Base-by-base conservation (phyloP, 2,888 invertebrate genomes). In the Aricia artaxerxes region DNA sequence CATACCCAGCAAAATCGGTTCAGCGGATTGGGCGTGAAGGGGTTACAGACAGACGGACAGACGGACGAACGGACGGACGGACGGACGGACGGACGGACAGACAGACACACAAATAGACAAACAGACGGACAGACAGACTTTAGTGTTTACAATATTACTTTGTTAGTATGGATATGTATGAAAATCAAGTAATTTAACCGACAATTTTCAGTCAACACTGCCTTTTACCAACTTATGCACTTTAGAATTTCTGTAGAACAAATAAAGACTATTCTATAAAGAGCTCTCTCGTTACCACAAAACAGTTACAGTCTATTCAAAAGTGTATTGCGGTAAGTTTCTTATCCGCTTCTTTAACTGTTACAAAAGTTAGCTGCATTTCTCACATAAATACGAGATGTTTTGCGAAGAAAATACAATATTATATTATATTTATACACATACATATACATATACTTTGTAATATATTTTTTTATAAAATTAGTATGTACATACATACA, bases 281-380 rank as follows among this genome's bases (percentile, higher is more conserved):
- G 31, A 76, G 49, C 53, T 53, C 57, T 76, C 49, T 49, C 31
- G 31, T 76, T 76, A 31, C 76, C 76, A 57, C 76, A 76, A 61
- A 78, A 49, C 64, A 78, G 78, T 78, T 60, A 69, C 16, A 64
- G 78, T 64, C 78, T 78, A 64, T 78, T 78, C 69, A 78, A 78
- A 78, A 64, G 61, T 35, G 49, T 40, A 61, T 40, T 64, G 77
- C 60, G 60, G 77, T 31, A 64, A 64, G 40, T 49, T 78, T 69
- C 69, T 78, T 64, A 78, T 61, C 31, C 78, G 49, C 49, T 69
- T 69, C 78, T 31, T 31, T 78, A 69, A 44, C 78, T 78, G 11
- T 78, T 78, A 78, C 64, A 13, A 78, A 64, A 78, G 64, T 78
- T 44, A 78, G 38, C 61, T 78, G 64, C 61, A 49, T 78, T 24